Base-by-base conservation (phyloP, 2,113 vertebrate species). In the Parotia lawesii region DNA sequence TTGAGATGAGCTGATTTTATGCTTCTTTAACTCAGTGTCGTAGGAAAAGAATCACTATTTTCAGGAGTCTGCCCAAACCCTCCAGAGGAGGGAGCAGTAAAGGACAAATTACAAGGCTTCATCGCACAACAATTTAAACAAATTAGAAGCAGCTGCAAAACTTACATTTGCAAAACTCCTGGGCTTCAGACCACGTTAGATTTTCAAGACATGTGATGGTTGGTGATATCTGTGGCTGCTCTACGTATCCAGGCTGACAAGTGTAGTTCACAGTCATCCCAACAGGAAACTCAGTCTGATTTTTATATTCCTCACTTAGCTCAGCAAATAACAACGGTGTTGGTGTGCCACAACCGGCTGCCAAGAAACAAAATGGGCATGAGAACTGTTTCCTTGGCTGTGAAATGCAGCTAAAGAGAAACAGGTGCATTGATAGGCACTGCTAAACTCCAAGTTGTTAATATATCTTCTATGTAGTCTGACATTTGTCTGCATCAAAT, bases 91-190 rank as follows among this genome's bases (percentile, higher is more conserved):
- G n/a, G 51, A 24, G 33, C 0, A 0, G 21, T 40, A 47, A 69
- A 38, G 18, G 35, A 62, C 35, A 15, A 50, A 76, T 37, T 5
- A 12, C 10, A n/a, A 44, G 35, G 18, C 31, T 84, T 67, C 33
- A 5, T 40, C 1, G 0, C 44, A 9, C 19, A 27, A 10, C 9
- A 14, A 62, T 40, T 75, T 22, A 44, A 87, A 48, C 20, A 31
- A 67, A 35, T 40, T 2, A 6, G 42, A 87, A 85, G 53, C 20
- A 57, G 40, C 48, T 51, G 21, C 44, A 54, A 40, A 92, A 81
- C 92, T 6, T 77, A 97, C 92, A 29, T 94, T 85, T 89, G 94
- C 96, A 98, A 42, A 89, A 76, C n/a, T 90, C 51, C 56, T 22
- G 62, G 33, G 81, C 82, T 53, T 95, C 76, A 67, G 97, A 96